Percentiles rank a stretch among this genome's conserved stretches.
phyloP scores from a whole-genome alignment of 2,113 vertebrate species.

The Nothocercus nigrocapillus region DNA sequence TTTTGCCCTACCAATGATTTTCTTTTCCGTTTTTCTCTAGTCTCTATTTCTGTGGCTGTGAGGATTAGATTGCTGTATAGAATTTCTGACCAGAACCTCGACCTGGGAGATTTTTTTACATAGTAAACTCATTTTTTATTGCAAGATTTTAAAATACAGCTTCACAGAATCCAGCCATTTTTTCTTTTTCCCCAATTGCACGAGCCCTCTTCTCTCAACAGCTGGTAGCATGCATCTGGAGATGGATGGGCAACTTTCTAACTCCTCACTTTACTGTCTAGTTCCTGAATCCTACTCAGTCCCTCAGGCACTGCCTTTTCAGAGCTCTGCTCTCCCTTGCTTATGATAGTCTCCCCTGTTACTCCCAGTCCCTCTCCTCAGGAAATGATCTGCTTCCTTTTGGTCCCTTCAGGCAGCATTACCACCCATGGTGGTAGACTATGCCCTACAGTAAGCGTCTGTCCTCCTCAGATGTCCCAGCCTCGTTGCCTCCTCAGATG shows the following conservation, averaged over 20 bases:
- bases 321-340: not conserved
- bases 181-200: not conserved
- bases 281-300: not conserved
- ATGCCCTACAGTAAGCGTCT: not conserved
- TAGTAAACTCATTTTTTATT: not conserved
- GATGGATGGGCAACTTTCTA: not conserved
- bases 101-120: not conserved
- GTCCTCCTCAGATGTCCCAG: not conserved
- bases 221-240: not conserved
- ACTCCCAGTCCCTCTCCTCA: fast-evolving
- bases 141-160: not conserved
- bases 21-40: not conserved
- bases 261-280: not conserved
- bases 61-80: not conserved
- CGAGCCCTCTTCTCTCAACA: not conserved
- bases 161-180: not conserved
- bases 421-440: fast-evolving
- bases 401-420: not conserved
- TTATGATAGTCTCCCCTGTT: not conserved
- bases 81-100: not conserved
- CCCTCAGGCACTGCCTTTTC: not conserved
- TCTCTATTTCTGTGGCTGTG: not conserved
- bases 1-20: not conserved
- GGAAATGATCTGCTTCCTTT: not conserved
- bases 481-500: not conserved